A percentile compares a stretch with the other conserved stretches of the same genome.
Conservation (phyloP, 1,140 invertebrate species). For the Leptinotarsa defecta region DNA sequence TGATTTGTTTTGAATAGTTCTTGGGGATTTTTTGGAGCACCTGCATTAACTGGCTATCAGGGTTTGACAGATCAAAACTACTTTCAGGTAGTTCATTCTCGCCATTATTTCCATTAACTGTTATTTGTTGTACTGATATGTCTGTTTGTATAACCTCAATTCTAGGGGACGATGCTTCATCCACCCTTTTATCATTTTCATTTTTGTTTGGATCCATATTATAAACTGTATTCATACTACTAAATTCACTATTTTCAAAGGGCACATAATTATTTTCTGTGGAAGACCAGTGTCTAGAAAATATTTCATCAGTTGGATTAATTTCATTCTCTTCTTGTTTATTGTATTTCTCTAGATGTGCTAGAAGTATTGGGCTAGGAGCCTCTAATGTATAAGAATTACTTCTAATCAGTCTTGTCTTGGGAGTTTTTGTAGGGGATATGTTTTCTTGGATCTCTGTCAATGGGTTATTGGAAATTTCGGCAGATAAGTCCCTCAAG, state of each 20-base stretch:
- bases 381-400: constrained; percentile 66
- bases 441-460: not conserved
- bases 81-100: constrained; percentile 14
- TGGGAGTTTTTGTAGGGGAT: constrained; percentile 20
- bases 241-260: constrained; percentile 32
- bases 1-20: constrained; percentile 54
- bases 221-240: constrained; percentile 34
- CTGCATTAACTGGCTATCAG: constrained; percentile 40
- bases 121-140: constrained; percentile 44
- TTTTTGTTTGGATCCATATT: constrained; percentile 14
- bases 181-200: constrained; percentile 13
- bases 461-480: not conserved
- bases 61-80: constrained; percentile 28
- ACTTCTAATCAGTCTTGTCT: constrained; percentile 61
- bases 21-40: constrained; percentile 50
- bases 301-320: not conserved
- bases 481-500: not conserved
- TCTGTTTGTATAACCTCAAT: constrained; percentile 45
- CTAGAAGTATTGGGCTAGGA: constrained; percentile 66
- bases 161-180: constrained; percentile 27
- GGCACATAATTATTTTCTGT: constrained; percentile 25
- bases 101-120: constrained; percentile 33
- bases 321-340: not conserved
- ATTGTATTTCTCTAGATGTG: constrained; percentile 52
- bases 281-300: constrained; percentile 23